Evolutionary conservation across 64 coral and sea anemone genomes (phyloP).

Genomic region (Dendrophyllia cribrosa): DNA sequence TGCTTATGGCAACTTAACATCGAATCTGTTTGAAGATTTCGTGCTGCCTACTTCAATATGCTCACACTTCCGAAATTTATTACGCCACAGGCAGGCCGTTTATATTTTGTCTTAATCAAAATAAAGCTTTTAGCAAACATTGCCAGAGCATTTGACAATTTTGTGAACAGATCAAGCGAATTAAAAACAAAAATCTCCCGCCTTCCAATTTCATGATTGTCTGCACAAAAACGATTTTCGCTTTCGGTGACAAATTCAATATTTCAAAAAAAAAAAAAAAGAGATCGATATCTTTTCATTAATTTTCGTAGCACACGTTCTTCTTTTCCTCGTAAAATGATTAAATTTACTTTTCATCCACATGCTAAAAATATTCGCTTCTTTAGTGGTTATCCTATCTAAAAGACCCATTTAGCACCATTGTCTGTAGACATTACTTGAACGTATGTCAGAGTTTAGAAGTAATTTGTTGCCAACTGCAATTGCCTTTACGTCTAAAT

Average conservation of each 20-base stretch:
- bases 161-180: conserved; percentile 9
- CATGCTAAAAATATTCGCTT: not conserved
- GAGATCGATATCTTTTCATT: not conserved
- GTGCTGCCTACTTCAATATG: not conserved
- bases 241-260: not conserved
- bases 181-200: not conserved
- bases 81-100: not conserved
- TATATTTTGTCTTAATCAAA: conserved; percentile 17
- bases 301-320: not conserved
- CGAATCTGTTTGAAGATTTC: not conserved
- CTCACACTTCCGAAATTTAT: not conserved
- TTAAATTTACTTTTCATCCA: not conserved
- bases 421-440: not conserved
- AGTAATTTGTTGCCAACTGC: not conserved
- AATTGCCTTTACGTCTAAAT: not conserved
- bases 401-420: not conserved
- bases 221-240: not conserved
- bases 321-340: not conserved
- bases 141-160: not conserved
- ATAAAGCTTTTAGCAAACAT: conserved; percentile 2
- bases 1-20: not conserved
- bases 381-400: not conserved
- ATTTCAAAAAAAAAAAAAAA: not conserved
- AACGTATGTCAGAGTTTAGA: not conserved
- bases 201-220: too few relatives aligned